Evolutionary conservation across 2,113 vertebrate genomes (phyloP), one percentile per base, ranked within the genome.

Genomic region (Oophaga pumilio): DNA sequence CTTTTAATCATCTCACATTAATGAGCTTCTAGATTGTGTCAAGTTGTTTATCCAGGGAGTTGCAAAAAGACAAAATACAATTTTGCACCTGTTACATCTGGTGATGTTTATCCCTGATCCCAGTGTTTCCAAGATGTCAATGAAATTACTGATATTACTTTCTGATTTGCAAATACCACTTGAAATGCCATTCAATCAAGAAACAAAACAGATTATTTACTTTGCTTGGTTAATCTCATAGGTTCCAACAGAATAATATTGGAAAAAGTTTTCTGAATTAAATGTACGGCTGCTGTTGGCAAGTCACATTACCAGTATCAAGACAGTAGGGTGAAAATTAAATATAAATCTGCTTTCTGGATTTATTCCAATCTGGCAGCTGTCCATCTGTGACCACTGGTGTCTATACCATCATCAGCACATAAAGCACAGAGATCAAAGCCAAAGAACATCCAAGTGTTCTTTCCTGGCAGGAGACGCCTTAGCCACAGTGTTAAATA

Each of bases 321-420:
- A 76, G 53, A 62, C 28, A 76, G 22, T 85, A 4, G 71, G 57
- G 77, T 62, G 59, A 49, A 60, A 59, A 64, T 85, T 52, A 50
- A 85, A 85, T 64, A 85, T 76, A 14, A 56, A 76, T 85, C 17
- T 85, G 59, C 22, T 62, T 85, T n/a, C 9, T 77, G 73, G 28
- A 3, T 18, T 66, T 74, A 76, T 50, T 85, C 56, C 56, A 85
- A 76, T 18, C 76, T 77, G 53, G 22, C 57, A n/a, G 1, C 4
- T 66, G 43, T 77, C 33, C 84, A 66, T 53, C 74, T 64, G 57
- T 66, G 60, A 50, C 74, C 53, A 77, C 59, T 77, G n/a, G 85
- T 56, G 68, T 73, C 82, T 84, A 57, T 84, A 74, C 66, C 64
- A 28, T 84, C 62, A 86, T 80, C 50, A 69, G 76, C 69, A 86